Evolutionary conservation across 2,113 vertebrate species (phyloP).

Genomic region (Cyanocitta stelleri): DNA sequence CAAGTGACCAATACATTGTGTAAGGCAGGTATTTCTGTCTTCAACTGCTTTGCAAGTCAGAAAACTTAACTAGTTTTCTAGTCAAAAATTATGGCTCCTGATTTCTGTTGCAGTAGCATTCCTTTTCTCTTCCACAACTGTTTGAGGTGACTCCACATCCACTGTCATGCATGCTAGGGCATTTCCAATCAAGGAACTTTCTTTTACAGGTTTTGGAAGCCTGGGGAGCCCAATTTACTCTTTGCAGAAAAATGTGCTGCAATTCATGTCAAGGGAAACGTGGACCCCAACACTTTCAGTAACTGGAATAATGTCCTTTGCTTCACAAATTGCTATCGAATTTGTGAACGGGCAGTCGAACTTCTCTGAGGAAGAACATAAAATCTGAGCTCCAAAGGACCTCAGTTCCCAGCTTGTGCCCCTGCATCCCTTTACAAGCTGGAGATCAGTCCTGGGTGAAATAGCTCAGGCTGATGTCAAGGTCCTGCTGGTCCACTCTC

Average conservation of each 20-base stretch:
- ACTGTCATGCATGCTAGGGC: not conserved
- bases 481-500: not conserved
- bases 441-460: not conserved
- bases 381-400: not conserved
- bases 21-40: not conserved
- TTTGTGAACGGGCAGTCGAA: conserved; percentile 7
- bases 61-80: not conserved
- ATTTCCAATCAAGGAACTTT: not conserved
- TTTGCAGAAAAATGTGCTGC: conserved; percentile 49
- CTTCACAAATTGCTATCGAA: conserved; percentile 13
- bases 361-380: not conserved
- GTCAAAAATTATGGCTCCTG: not conserved
- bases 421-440: not conserved
- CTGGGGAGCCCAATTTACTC: conserved; percentile 20
- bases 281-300: not conserved
- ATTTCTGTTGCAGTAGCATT: not conserved
- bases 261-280: not conserved
- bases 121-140: not conserved
- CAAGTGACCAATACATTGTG: not conserved
- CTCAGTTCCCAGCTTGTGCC: not conserved
- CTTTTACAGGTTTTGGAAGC: conserved; percentile 53
- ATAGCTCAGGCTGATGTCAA: not conserved
- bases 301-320: conserved; percentile 47
- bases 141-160: not conserved
- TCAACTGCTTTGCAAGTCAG: not conserved